These are phyloP conservation scores for Peromyscus polionotus DNA, from an alignment of 2,113 vertebrate genomes.

Conservation along the genomic window DNA sequence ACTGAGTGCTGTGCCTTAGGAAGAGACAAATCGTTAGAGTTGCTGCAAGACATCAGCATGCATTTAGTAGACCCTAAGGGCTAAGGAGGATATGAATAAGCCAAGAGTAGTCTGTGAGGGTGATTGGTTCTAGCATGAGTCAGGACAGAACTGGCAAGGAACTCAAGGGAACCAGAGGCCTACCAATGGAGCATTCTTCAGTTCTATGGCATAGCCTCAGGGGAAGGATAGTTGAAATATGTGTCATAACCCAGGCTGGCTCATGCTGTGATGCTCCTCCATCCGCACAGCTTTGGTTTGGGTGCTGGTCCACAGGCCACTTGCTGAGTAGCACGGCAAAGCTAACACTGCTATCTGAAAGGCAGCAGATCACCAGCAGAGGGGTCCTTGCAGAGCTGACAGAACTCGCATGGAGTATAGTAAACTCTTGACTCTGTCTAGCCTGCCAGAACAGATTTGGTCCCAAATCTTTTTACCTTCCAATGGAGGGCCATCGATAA, in stretches of 20 bases:
- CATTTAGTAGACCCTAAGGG: background rate
- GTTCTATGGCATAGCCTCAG: background rate
- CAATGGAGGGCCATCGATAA: background rate
- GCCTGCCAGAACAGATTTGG: background rate
- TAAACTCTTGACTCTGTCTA: conserved; percentile 19
- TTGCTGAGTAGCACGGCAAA: background rate
- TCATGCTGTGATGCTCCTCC: background rate
- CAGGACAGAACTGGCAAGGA: conserved; percentile 20
- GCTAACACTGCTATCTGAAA: background rate
- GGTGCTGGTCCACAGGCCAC: background rate
- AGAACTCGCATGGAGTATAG: background rate
- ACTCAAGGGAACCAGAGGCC: background rate
- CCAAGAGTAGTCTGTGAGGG: background rate
- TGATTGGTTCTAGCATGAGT: conserved; percentile 36
- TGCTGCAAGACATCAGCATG: background rate
- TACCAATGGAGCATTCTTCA: background rate
- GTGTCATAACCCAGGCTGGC: background rate
- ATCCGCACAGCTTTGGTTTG: background rate
- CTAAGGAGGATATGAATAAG: conserved; percentile 54
- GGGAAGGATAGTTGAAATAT: background rate
- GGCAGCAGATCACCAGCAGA: background rate
- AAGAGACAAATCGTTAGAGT: background rate
- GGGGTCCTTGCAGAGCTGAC: background rate
- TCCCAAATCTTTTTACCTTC: conserved; percentile 17
- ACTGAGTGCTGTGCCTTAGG: background rate